Percentiles rank a stretch among this genome's conserved stretches.
Evolutionary conservation across 37 sponge, comb jelly and placozoan genomes (phyloP).

Genomic region (Mnemiopsis leidyi): DNA sequence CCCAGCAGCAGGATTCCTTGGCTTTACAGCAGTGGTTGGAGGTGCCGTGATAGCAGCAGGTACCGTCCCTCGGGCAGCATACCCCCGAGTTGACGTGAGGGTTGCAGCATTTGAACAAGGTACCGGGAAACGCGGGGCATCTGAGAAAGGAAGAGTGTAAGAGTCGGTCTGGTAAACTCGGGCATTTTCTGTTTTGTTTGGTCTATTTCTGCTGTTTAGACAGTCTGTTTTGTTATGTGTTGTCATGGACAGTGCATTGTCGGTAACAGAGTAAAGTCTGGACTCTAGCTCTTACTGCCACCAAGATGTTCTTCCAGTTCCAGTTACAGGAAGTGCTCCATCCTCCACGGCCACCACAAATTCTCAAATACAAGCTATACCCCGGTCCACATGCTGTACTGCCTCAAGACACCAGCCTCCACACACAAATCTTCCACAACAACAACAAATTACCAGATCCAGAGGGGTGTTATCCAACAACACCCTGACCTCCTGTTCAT

Average conservation of each 20-base stretch:
- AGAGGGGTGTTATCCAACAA: conserved; percentile 15
- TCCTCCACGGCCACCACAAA: no score
- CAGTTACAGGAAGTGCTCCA: no score
- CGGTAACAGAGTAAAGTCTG: no score
- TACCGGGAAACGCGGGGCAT: not conserved
- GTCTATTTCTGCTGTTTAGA: no score
- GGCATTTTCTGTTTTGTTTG: no score
- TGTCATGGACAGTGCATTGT: no score
- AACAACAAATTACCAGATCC: conserved; percentile 19
- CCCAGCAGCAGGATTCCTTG: conserved; percentile 11
- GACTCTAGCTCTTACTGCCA: no score
- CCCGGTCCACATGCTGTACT: not conserved
- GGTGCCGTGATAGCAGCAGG: conserved; percentile 29
- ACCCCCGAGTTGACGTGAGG: not conserved
- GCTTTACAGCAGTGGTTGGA: not conserved
- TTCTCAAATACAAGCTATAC: no score
- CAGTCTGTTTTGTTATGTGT: no score
- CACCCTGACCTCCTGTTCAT: not conserved
- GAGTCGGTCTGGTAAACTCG: not conserved
- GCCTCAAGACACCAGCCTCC: not conserved
- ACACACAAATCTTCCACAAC: not conserved
- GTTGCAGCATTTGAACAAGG: not conserved
- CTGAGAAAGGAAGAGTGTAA: not conserved
- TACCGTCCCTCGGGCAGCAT: not conserved
- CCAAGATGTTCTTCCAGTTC: no score